Percentiles rank a stretch among this genome's conserved stretches.
Conservation (phyloP, 2,797 vertebrate genomes). For the Scarus forsteni region DNA sequence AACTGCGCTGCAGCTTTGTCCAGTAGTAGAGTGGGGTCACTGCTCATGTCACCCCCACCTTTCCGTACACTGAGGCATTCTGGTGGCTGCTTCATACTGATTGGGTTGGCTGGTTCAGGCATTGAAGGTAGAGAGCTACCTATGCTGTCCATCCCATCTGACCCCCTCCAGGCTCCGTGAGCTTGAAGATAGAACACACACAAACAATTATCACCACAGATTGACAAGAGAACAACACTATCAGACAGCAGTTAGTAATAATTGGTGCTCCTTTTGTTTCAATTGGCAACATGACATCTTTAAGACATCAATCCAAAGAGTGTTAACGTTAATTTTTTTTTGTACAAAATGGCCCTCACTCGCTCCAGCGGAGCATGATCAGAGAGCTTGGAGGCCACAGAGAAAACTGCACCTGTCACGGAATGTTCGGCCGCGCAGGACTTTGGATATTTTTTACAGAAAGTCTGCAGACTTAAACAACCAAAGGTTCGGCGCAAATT, state of each 20-base stretch:
- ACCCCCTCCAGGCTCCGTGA: slow-evolving; percentile 76
- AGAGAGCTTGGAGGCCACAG: slow-evolving; percentile 44
- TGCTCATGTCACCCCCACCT: slow-evolving; percentile 87
- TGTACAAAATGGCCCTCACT: slow-evolving; percentile 63
- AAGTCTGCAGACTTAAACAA: slow-evolving; percentile 10
- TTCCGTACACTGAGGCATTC: slow-evolving; percentile 89
- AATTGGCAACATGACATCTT: slow-evolving; percentile 32
- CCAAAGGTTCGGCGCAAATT: too few species aligned
- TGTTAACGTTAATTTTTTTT: slow-evolving; percentile 36
- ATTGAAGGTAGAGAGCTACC: slow-evolving; percentile 89
- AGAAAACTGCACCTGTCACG: slow-evolving; percentile 73
- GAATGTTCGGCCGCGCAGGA: slow-evolving; percentile 24
- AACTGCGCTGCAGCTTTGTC: slow-evolving; percentile 90
- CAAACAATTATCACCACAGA: slow-evolving; percentile 23
- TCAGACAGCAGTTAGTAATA: neutral
- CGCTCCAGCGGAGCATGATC: slow-evolving; percentile 44
- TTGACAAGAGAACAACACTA: neutral
- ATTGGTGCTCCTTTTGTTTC: neutral
- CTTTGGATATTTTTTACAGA: slow-evolving; percentile 22
- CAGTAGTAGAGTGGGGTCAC: slow-evolving; percentile 90
- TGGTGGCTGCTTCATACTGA: slow-evolving; percentile 95
- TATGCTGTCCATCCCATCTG: slow-evolving; percentile 88
- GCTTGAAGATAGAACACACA: slow-evolving; percentile 73
- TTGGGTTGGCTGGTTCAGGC: slow-evolving; percentile 87
- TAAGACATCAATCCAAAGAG: slow-evolving; percentile 28